Conservation (phyloP, 2,888 invertebrate species). For the Lycaena phlaeas region DNA sequence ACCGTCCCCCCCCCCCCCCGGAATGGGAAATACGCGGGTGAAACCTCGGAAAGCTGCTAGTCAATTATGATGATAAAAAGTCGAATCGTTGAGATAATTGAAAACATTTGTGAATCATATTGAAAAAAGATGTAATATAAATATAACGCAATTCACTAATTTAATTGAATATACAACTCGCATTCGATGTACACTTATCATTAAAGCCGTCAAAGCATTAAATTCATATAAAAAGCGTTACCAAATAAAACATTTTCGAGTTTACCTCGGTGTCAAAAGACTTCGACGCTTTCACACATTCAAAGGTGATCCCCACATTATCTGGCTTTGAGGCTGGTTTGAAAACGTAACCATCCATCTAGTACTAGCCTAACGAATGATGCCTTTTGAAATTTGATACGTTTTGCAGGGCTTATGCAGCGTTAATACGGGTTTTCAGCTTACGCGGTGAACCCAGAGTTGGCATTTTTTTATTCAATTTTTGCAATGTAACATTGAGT, state of each 20-base stretch:
- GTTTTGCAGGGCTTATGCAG: neutral
- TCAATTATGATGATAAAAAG: too few species aligned
- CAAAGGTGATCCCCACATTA: slow-evolving; percentile 8
- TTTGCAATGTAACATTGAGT: neutral
- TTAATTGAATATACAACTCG: too few species aligned
- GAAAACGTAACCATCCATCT: neutral
- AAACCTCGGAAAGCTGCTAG: too few species aligned
- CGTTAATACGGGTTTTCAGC: slow-evolving; percentile 5
- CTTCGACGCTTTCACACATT: slow-evolving; percentile 2
- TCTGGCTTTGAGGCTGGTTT: neutral
- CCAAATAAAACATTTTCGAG: neutral
- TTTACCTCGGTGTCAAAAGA: slow-evolving; percentile 1
- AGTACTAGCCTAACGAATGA: slow-evolving; percentile 9
- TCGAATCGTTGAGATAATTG: too few species aligned
- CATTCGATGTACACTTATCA: too few species aligned
- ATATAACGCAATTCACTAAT: too few species aligned
- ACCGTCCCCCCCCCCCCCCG: too few species aligned
- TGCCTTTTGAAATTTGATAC: slow-evolving; percentile 5
- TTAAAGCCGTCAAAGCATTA: too few species aligned
- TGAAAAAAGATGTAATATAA: too few species aligned
- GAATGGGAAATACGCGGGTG: too few species aligned
- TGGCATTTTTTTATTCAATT: neutral
- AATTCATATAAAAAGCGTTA: slow-evolving; percentile 1
- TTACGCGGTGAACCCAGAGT: neutral
- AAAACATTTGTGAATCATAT: too few species aligned